Conservation (phyloP, 2,113 vertebrate genomes). For the Baryphthengus martii region DNA sequence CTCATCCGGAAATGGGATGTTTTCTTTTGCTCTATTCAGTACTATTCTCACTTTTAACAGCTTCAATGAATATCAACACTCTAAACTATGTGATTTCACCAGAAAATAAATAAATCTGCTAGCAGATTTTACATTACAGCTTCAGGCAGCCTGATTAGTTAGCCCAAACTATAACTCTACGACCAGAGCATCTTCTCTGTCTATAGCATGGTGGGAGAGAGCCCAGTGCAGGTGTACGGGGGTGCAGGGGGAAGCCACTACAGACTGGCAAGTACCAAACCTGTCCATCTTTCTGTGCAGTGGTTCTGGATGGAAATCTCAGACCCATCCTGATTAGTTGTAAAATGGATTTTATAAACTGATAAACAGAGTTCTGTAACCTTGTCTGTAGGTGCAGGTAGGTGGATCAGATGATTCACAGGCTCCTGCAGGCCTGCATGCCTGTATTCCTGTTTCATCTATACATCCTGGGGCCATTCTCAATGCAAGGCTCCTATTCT, state of each 20-base stretch:
- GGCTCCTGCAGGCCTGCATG: neutral
- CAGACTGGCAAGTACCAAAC: neutral
- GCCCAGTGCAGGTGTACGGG: fast-evolving
- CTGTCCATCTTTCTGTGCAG: neutral
- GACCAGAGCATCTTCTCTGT: fast-evolving
- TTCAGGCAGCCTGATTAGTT: neutral
- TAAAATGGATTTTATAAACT: neutral
- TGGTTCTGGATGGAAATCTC: neutral
- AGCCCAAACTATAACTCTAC: neutral
- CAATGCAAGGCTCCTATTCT: neutral
- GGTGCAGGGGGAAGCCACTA: neutral
- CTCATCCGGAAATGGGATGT: neutral
- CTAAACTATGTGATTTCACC: neutral
- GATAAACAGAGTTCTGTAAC: neutral
- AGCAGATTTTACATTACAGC: neutral
- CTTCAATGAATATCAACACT: neutral
- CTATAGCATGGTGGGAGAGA: neutral
- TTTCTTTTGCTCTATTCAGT: neutral
- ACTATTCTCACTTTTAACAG: neutral
- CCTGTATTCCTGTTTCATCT: neutral
- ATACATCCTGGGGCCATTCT: neutral
- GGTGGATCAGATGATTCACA: neutral
- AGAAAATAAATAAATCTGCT: neutral
- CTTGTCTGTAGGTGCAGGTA: neutral
- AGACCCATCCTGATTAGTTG: neutral